Evolutionary conservation across 1,140 invertebrate species (phyloP), one percentile per base, ranked within the genome.

Genomic region (Conus betulinus): DNA sequence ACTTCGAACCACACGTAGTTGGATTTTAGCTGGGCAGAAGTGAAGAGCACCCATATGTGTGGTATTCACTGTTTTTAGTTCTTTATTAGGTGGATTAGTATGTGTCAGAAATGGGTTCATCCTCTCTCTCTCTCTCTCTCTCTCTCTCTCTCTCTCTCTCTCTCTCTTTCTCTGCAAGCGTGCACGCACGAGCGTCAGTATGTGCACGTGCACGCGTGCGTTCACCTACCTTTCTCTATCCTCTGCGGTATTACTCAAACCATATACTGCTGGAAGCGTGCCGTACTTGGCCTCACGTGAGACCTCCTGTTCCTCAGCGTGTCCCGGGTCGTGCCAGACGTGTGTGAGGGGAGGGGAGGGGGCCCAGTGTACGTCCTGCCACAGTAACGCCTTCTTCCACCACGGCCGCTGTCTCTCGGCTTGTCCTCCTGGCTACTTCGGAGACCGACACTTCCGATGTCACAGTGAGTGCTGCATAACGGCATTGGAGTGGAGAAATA

Each of bases 301-400:
- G 39, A 39, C 39, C 39, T 39, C 0, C 39, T 39, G 39, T 88
- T 11, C 87, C n/a, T 86, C 82, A 91, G 90, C 27, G 25, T 91
- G 90, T 53, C 89, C 89, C 67, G 15, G 52, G 17, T 67, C 78
- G 13, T 91, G 90, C 71, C 53, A 57, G 52, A 67, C 55, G 7
- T 91, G 90, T 74, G 53, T 89, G 81, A 67, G 82, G n/a, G 87
- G 87, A 52, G 74, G 82, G n/a, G 88, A 88, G 63, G 81, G 90
- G 52, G 23, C 71, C 6, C 39, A 81, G 52, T 93, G 92, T 89
- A 85, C 91, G 15, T 90, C 90, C 81, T 93, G 92, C 87, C 87
- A 88, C 25, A 10, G 57, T 6, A 67, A 82, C 15, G 25, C 82
- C 71, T 71, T 91, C 11, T 74, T 92, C 20, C 88, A 90, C 86